These are phyloP conservation scores for Lacanobia wlatinum DNA, from an alignment of 2,888 invertebrate genomes.

Conservation along the genomic window DNA sequence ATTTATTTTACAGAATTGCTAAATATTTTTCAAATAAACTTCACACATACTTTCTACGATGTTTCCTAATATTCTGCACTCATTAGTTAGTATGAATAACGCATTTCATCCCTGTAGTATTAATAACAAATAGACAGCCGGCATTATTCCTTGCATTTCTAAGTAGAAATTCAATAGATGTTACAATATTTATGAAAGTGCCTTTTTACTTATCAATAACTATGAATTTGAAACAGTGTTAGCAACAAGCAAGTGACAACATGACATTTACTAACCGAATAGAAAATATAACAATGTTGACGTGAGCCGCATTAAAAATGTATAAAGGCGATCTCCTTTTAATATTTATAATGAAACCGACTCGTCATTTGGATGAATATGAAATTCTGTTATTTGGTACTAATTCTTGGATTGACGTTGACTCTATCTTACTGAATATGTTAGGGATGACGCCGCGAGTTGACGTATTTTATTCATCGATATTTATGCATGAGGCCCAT, in stretches of 20 bases:
- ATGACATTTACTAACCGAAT: constrained; percentile 67
- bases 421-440: background rate
- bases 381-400: constrained; percentile 39
- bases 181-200: constrained; percentile 47
- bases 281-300: constrained; percentile 66
- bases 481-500: background rate
- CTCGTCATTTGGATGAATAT: constrained; percentile 64
- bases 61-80: background rate
- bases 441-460: background rate
- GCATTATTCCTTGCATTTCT: background rate
- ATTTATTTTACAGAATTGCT: background rate
- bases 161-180: constrained; percentile 35
- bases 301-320: constrained; percentile 68
- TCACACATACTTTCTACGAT: background rate
- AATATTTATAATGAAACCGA: constrained; percentile 71
- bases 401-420: constrained; percentile 11
- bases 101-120: background rate
- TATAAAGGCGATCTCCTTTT: constrained; percentile 70
- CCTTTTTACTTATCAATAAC: constrained; percentile 45
- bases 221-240: constrained; percentile 55
- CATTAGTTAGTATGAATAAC: background rate
- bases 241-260: constrained; percentile 58
- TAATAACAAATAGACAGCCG: background rate
- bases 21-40: background rate
- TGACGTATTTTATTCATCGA: background rate